Conservation (phyloP, 2,797 vertebrate species). For the Caiman crocodilus region DNA sequence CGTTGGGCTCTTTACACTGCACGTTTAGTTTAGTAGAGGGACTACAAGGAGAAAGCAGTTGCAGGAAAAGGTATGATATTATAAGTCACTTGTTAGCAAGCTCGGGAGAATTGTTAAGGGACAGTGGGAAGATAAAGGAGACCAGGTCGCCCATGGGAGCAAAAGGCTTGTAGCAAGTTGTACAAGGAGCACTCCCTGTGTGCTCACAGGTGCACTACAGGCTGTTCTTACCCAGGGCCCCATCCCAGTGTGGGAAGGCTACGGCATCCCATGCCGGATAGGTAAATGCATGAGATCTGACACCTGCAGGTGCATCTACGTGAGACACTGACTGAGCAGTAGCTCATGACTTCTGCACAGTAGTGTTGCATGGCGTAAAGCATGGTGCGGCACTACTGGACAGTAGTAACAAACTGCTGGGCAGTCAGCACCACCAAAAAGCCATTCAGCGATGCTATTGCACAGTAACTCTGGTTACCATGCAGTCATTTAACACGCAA, state of each 20-base stretch:
- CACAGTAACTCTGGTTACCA: too few relatives aligned
- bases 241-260: neutral
- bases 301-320: neutral
- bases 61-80: neutral
- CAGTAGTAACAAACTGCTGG: too few relatives aligned
- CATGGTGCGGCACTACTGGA: too few relatives aligned
- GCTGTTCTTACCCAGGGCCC: neutral
- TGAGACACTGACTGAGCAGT: too few relatives aligned
- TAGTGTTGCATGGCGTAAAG: too few relatives aligned
- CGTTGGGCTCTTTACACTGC: neutral
- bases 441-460: too few relatives aligned
- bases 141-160: neutral
- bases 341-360: too few relatives aligned
- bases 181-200: neutral
- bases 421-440: too few relatives aligned
- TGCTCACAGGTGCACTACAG: neutral
- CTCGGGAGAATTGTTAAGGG: neutral
- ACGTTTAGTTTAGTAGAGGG: neutral
- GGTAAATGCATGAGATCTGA: neutral
- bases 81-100: neutral
- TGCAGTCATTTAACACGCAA: too few relatives aligned
- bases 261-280: too few relatives aligned
- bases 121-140: neutral
- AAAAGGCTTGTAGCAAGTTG: neutral
- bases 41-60: neutral